Evolutionary conservation across 2,113 vertebrate genomes (phyloP), one percentile per base, ranked within the genome.

Genomic region (Progne subis): DNA sequence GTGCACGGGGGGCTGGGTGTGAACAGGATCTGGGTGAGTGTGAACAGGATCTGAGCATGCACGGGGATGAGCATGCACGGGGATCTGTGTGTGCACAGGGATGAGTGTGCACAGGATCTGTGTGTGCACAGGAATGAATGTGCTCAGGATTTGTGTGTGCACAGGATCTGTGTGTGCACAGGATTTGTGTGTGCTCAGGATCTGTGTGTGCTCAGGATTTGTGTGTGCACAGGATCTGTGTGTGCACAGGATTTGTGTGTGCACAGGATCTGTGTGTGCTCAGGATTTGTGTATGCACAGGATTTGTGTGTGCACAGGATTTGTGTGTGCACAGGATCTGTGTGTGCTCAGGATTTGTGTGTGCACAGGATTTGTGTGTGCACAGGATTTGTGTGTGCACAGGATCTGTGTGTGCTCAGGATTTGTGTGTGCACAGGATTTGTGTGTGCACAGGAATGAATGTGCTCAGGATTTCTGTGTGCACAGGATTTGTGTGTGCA

Each of bases 321-420:
- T 7, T 11, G 25, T 0, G 2, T 32, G 12, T 56, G 39, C 12
- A 0, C 24, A 59, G n/a, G n/a, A n/a, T n/a, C n/a, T n/a, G n/a
- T n/a, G n/a, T n/a, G n/a, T n/a, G n/a, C n/a, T n/a, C n/a, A n/a
- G n/a, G 57, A 4, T 49, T 12, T 68, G 32, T 2, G 1, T 25
- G 23, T 44, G 71, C 17, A 0, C 26, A 52, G 47, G n/a, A 12
- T 8, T 3, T 39, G 19, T 0, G 63, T 6, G 20, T 29, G 46
- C 56, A 1, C 9, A 14, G 49, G 41, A 4, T 49, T 12, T 68
- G 32, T 2, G 1, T 25, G 23, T 44, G 71, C 17, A 0, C 26
- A 52, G 47, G n/a, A 12, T 8, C 4, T 39, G 19, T 0, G 63
- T 6, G 20, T 29, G 46, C 56, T 1, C 9, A 14, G 49, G 41